Evolutionary conservation across 2,113 vertebrate species (phyloP), one percentile per base, ranked within the genome.

Genomic region (Capreolus pygargus): DNA sequence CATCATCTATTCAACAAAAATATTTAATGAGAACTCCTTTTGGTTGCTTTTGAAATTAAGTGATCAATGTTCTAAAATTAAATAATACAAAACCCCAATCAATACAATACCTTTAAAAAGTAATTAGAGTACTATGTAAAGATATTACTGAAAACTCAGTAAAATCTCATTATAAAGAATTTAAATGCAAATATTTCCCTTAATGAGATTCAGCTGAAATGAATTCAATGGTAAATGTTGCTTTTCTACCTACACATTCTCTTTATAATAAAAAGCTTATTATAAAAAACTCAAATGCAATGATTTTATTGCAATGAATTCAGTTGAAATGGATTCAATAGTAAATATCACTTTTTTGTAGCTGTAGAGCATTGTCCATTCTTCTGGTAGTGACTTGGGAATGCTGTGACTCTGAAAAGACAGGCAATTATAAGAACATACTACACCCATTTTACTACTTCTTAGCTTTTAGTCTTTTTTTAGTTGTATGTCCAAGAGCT

Each of bases 91-190:
- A 91, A 55, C 12, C 17, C 17, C 19, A 70, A 67, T 21, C 14
- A 83, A 39, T 58, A 93, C 14, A 83, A 39, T 58, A 93, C 19
- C 28, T 89, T 96, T 57, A 47, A 96, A 91, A 96, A 86, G 43
- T 70, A 86, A 95, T 50, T 82, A 64, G 2, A 93, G 47, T 25
- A 86, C 21, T 95, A 83, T 27, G 28, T 91, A 91, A 95, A 92
- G 58, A 83, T 88, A 91, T 43, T 88, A 87, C 21, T 89, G 47
- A 30, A 95, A 96, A 96, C 54, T 12, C 43, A 86, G 91, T 86
- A 95, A 86, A 97, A 97, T 64, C 12, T 76, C 45, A 94, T 85
- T 89, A 94, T 86, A 78, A 94, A 96, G 50, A 93, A 89, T 9
- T 74, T 54, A 94, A 96, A 95, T 86, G 45, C 28, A 94, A 97